Conservation (phyloP, 2,888 invertebrate species). For the Thecocarcelia acutangulata region DNA sequence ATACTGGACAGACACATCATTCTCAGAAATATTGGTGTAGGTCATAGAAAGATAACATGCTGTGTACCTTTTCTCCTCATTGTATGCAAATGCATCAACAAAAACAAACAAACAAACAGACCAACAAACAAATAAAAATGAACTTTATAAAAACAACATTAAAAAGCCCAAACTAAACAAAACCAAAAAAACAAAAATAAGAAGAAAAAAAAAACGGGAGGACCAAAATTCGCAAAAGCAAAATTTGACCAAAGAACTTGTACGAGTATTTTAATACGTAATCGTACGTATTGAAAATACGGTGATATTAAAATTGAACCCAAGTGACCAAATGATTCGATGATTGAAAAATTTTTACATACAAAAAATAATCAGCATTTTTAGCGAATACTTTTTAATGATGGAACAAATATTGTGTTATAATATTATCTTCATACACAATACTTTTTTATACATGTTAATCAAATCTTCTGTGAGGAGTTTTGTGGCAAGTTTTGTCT, state of each 20-base stretch:
- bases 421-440: too few species aligned
- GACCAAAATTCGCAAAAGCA: slow-evolving; percentile 50
- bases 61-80: slow-evolving; percentile 79
- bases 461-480: too few species aligned
- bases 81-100: slow-evolving; percentile 81
- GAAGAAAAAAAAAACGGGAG: slow-evolving; percentile 34
- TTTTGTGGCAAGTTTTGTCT: too few species aligned
- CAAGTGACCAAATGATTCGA: slow-evolving; percentile 6
- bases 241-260: slow-evolving; percentile 48
- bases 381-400: too few species aligned
- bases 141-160: slow-evolving; percentile 20
- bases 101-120: slow-evolving; percentile 38
- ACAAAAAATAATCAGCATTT: too few species aligned
- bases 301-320: background rate
- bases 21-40: slow-evolving; percentile 82
- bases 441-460: too few species aligned
- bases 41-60: slow-evolving; percentile 82
- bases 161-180: slow-evolving; percentile 43
- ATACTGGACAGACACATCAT: slow-evolving; percentile 75
- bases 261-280: slow-evolving; percentile 52
- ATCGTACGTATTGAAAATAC: slow-evolving; percentile 40
- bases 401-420: too few species aligned
- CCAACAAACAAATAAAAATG: slow-evolving; percentile 34
- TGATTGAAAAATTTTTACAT: background rate
- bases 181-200: slow-evolving; percentile 30